Evolutionary conservation across 2,113 vertebrate species (phyloP), one percentile per base, ranked within the genome.

Genomic region (Leiothrix lutea): DNA sequence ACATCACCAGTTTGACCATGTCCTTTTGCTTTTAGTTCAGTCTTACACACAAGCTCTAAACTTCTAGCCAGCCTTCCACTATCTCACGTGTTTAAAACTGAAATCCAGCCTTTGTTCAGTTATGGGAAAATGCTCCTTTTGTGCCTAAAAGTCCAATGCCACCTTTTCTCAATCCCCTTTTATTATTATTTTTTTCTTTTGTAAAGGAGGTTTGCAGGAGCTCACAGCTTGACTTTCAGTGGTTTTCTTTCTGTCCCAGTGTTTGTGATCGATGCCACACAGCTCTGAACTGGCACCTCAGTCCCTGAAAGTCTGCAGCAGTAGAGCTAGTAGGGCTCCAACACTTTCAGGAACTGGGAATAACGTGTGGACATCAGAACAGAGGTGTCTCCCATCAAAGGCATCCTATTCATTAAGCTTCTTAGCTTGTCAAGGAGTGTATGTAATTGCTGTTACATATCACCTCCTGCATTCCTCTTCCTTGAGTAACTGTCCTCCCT

Each of bases 371-470:
- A 61, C 21, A 67, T n/a, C 38, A 66, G 45, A 80, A 91, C 5
- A 91, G 26, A 72, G 13, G 22, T 31, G 25, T 73, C 14, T 84
- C 65, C 51, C 61, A 77, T 11, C 15, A 81, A 36, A 93, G 31
- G 13, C 18, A 56, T 51, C 33, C 14, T 62, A 20, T 62, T 54
- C 4, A 22, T 45, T 62, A 74, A 24, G 33, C 36, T 86, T 79
- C 48, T 31, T 71, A 50, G 6, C 9, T 73, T 84, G 56, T 51
- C 64, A 78, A 78, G 44, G 22, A 77, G 50, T 24, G 22, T 5
- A 9, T 2, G 2, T 44, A 0, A 0, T 48, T 91, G 38, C 33
- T 92, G 38, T 45, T 45, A 21, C 0, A 0, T n/a, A 22, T 61
- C 54, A 61, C 54, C 31, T 69, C 67, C 61, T 8, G 16, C 44